phyloP scores from a whole-genome alignment of 2,888 invertebrate species.

The Sturmia bella region DNA sequence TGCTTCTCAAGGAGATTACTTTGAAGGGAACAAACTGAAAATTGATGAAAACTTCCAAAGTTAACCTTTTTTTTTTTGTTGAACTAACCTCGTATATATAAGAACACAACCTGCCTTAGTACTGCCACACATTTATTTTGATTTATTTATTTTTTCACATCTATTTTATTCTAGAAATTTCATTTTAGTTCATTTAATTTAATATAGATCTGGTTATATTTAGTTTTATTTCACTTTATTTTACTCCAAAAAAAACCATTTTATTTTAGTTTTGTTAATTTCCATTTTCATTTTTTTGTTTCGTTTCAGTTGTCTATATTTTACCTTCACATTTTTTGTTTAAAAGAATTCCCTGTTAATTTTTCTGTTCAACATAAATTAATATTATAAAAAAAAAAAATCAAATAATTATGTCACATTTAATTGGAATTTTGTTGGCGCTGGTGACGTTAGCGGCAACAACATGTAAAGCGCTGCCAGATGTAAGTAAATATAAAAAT shows the following conservation, averaged over 20 bases:
- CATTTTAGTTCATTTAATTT: neutral
- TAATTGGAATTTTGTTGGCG: constrained; percentile 77
- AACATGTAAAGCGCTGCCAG: constrained; percentile 81
- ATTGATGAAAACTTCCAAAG: too few species aligned
- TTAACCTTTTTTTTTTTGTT: too few species aligned
- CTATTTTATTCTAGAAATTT: neutral
- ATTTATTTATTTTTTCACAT: too few species aligned
- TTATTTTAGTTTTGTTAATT: constrained; percentile 18
- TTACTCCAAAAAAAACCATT: neutral
- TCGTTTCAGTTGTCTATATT: constrained; percentile 40
- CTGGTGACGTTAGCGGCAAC: constrained; percentile 78
- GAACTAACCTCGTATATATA: too few species aligned
- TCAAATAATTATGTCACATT: constrained; percentile 78
- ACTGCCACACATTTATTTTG: too few species aligned
- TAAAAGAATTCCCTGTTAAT: constrained; percentile 12
- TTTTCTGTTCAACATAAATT: constrained; percentile 19
- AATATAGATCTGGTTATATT: neutral
- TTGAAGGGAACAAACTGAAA: too few species aligned
- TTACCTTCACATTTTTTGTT: constrained; percentile 22
- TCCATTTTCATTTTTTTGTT: constrained; percentile 22
- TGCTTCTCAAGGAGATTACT: too few species aligned
- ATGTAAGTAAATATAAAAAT: constrained; percentile 78
- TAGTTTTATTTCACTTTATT: neutral
- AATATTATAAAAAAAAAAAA: constrained; percentile 35
- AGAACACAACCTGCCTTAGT: too few species aligned